Percentiles rank a stretch among this genome's conserved stretches.
These are phyloP conservation scores for Cheirogaleus medius DNA, from an alignment of 2,113 vertebrate genomes.

Conservation along the genomic window DNA sequence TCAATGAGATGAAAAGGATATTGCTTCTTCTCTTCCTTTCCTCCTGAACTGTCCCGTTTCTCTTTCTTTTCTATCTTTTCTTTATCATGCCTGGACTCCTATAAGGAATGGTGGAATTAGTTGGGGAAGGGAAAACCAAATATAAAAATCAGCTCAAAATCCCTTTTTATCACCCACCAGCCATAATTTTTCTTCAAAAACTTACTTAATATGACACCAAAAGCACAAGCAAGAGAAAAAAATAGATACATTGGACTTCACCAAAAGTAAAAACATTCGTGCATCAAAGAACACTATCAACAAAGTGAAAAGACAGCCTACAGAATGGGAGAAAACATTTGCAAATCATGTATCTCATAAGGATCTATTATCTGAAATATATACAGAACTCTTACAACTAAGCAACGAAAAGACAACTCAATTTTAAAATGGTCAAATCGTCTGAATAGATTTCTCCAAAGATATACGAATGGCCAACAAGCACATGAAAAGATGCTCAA, in stretches of 20 bases:
- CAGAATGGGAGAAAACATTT: slow-evolving; percentile 40
- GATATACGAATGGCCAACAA: slow-evolving; percentile 33
- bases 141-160: slow-evolving; percentile 55
- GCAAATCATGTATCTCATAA: slow-evolving; percentile 25
- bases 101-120: slow-evolving; percentile 73
- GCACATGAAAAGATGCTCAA: slow-evolving; percentile 14
- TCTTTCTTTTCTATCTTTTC: slow-evolving; percentile 96
- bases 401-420: slow-evolving; percentile 46
- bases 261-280: slow-evolving; percentile 42
- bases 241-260: neutral
- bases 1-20: slow-evolving; percentile 89
- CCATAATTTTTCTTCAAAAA: slow-evolving; percentile 58
- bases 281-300: slow-evolving; percentile 42
- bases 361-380: neutral
- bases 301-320: slow-evolving; percentile 55
- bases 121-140: slow-evolving; percentile 57
- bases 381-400: slow-evolving; percentile 45
- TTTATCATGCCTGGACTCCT: slow-evolving; percentile 94
- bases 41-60: slow-evolving; percentile 92
- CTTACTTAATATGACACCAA: slow-evolving; percentile 48
- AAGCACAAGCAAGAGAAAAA: slow-evolving; percentile 52
- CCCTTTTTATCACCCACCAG: slow-evolving; percentile 24
- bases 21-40: slow-evolving; percentile 97
- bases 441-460: slow-evolving; percentile 41
- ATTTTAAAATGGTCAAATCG: slow-evolving; percentile 38